Evolutionary conservation across 1,140 invertebrate species (phyloP).

Genomic region (Carcinoscorpius rotundicauda): DNA sequence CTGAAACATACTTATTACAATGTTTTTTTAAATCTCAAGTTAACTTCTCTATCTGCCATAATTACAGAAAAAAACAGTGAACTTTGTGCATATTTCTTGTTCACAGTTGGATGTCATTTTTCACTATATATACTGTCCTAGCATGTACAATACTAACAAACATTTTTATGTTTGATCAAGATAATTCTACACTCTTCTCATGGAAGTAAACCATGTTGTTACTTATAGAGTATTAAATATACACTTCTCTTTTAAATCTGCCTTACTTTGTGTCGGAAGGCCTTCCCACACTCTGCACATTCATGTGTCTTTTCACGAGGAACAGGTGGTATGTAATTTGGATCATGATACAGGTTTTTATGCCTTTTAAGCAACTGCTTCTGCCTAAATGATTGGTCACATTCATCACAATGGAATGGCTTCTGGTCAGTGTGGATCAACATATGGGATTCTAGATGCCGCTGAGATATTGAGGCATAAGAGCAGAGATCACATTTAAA

Average conservation of each 20-base stretch:
- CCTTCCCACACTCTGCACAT: conserved; percentile 72
- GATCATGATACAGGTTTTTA: conserved; percentile 87
- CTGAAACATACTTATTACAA: too few relatives aligned
- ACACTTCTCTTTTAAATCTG: not conserved
- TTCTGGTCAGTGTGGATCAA: conserved; percentile 89
- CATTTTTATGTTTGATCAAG: too few relatives aligned
- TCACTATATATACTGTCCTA: too few relatives aligned
- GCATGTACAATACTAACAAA: too few relatives aligned
- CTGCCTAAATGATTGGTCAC: conserved; percentile 56
- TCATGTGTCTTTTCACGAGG: conserved; percentile 82
- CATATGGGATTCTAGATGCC: conserved; percentile 93
- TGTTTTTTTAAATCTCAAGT: too few relatives aligned
- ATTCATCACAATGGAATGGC: conserved; percentile 51
- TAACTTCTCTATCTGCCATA: too few relatives aligned
- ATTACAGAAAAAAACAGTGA: too few relatives aligned
- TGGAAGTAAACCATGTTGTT: too few relatives aligned
- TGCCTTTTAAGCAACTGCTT: conserved; percentile 85
- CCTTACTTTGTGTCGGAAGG: conserved; percentile 69
- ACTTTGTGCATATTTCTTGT: too few relatives aligned
- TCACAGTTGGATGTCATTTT: too few relatives aligned
- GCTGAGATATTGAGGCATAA: conserved; percentile 81
- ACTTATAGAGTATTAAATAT: too few relatives aligned
- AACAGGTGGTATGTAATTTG: conserved; percentile 73
- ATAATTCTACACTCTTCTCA: too few relatives aligned
- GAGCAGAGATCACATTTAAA: conserved; percentile 91